These are phyloP conservation scores for Etheostoma nigrum DNA, from an alignment of 2,797 vertebrate species.

Conservation along the genomic window DNA sequence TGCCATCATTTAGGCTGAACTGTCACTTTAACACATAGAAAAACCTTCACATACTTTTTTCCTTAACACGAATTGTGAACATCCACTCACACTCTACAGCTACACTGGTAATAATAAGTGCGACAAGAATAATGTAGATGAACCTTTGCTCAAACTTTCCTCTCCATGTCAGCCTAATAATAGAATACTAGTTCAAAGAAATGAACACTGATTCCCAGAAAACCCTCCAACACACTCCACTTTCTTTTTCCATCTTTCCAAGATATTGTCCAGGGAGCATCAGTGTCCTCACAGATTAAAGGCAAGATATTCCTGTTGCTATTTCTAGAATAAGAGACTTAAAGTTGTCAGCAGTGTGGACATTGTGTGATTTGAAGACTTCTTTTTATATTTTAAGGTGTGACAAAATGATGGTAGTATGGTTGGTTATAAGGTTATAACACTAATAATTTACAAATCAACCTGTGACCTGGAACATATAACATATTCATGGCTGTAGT, in stretches of 20 bases:
- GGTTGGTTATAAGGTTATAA: not conserved
- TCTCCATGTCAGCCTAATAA: not conserved
- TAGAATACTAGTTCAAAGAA: not conserved
- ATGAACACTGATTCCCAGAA: not conserved
- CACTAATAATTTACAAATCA: not conserved
- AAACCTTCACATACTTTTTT: not conserved
- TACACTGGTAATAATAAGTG: not conserved
- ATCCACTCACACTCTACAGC: not conserved
- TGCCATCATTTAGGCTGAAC: too few relatives aligned
- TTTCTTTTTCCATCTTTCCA: conserved; percentile 9
- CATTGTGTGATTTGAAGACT: not conserved
- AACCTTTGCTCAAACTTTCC: not conserved
- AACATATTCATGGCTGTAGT: not conserved
- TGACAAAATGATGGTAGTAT: not conserved
- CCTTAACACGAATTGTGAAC: not conserved
- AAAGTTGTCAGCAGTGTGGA: not conserved
- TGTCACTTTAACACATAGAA: conserved; percentile 25
- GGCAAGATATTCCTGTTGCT: not conserved
- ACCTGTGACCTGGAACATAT: not conserved
- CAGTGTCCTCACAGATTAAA: conserved; percentile 1
- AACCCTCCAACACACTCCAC: conserved; percentile 6
- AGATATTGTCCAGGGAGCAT: not conserved
- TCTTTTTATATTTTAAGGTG: not conserved
- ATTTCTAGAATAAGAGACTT: not conserved
- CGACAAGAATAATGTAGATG: not conserved